These are phyloP conservation scores for Sebastes nivosus DNA, from an alignment of 2,797 vertebrate genomes.

Conservation along the genomic window DNA sequence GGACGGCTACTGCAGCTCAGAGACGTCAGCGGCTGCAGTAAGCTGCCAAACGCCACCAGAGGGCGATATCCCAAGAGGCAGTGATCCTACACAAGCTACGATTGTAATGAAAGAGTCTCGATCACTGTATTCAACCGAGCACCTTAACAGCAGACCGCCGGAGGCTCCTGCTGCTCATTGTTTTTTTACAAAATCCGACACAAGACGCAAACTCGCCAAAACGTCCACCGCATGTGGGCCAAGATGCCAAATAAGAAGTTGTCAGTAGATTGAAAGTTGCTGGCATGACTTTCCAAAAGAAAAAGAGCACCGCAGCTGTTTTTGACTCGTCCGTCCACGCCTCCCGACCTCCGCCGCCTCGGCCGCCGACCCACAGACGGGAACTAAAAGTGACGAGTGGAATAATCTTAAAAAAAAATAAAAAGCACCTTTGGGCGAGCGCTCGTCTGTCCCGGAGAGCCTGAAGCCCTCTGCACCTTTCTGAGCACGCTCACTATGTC, in stretches of 20 bases:
- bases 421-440: conserved; percentile 78
- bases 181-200: conserved; percentile 32
- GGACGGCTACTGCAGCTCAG: conserved; percentile 32
- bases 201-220: conserved; percentile 42
- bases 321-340: conserved; percentile 32
- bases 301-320: conserved; percentile 10
- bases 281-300: conserved; percentile 33
- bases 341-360: background rate
- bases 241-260: conserved; percentile 55
- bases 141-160: conserved; percentile 64
- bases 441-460: conserved; percentile 44
- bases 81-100: conserved; percentile 53
- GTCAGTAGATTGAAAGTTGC: conserved; percentile 45
- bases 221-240: background rate
- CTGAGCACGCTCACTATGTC: conserved; percentile 64
- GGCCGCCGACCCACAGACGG: conserved; percentile 29
- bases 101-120: conserved; percentile 68
- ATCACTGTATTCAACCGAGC: conserved; percentile 73
- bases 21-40: conserved; percentile 19
- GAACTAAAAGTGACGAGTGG: conserved; percentile 29
- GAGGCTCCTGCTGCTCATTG: conserved; percentile 39
- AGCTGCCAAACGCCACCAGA: conserved; percentile 41
- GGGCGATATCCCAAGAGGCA: conserved; percentile 46
- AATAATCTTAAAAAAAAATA: conserved; percentile 10
- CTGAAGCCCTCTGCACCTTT: conserved; percentile 74